These are phyloP conservation scores for Hippocampus kuda DNA, from an alignment of 2,797 vertebrate species.

Conservation along the genomic window DNA sequence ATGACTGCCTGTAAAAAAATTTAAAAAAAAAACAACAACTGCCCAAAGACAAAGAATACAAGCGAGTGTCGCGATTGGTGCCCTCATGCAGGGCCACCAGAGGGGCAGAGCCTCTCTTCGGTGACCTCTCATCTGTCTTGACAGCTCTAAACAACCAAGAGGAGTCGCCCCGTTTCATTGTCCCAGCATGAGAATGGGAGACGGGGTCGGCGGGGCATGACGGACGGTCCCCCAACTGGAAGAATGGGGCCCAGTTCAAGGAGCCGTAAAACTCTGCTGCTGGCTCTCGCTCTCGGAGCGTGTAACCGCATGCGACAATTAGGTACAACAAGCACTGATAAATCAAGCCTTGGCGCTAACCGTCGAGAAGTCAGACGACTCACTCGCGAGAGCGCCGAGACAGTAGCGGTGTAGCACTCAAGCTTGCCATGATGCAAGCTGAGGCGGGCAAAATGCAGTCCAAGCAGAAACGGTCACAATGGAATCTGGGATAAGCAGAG, in stretches of 20 bases:
- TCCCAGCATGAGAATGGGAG: conserved; percentile 50
- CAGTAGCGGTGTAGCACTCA: conserved; percentile 15
- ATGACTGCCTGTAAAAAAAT: conserved; percentile 8
- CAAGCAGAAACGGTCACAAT: conserved; percentile 38
- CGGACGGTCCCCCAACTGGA: conserved; percentile 55
- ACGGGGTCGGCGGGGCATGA: conserved; percentile 44
- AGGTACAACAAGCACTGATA: conserved; percentile 4
- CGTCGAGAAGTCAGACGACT: conserved; percentile 34
- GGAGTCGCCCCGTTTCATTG: conserved; percentile 49
- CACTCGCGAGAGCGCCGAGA: conserved; percentile 3
- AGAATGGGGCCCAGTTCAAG: conserved; percentile 42
- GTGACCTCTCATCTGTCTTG: conserved; percentile 48
- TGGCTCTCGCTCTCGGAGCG: conserved; percentile 17
- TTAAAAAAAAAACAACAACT: background rate
- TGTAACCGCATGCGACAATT: conserved; percentile 27
- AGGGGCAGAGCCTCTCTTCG: conserved; percentile 24
- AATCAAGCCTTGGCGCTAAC: conserved; percentile 1
- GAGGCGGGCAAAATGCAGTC: conserved; percentile 28
- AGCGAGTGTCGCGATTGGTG: conserved; percentile 10
- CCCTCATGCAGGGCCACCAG: conserved; percentile 10
- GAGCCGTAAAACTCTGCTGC: conserved; percentile 40
- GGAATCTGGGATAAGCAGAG: conserved; percentile 23
- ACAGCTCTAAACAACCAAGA: conserved; percentile 50
- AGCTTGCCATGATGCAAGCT: conserved; percentile 39
- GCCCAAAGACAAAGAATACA: conserved; percentile 11